Evolutionary conservation across 2,113 vertebrate genomes (phyloP).

Genomic region (Zosterops borbonicus): DNA sequence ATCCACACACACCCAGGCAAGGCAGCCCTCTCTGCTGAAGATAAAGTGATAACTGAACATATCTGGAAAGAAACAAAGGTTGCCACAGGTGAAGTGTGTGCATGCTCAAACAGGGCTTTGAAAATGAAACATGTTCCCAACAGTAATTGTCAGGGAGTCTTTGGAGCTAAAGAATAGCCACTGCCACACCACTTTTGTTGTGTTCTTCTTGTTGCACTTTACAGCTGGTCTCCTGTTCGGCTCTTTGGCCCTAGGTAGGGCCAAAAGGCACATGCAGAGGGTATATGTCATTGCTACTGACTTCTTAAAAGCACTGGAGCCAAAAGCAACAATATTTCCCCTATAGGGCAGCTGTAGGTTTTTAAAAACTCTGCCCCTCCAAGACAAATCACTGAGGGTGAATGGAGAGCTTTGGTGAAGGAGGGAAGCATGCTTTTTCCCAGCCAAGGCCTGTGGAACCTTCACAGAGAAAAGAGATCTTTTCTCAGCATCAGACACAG

Average conservation of each 20-base stretch:
- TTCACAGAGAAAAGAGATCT: background rate
- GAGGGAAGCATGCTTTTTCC: background rate
- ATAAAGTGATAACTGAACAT: background rate
- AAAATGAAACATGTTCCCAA: background rate
- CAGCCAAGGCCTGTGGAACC: background rate
- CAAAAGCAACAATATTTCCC: background rate
- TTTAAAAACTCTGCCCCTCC: background rate
- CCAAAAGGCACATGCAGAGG: background rate
- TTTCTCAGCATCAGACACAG: background rate
- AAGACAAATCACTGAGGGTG: background rate
- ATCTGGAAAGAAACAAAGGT: background rate
- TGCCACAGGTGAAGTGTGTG: background rate
- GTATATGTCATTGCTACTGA: background rate
- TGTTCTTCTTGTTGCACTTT: background rate
- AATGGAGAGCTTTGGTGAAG: background rate
- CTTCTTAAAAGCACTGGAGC: background rate
- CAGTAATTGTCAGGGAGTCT: background rate
- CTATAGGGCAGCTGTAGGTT: background rate
- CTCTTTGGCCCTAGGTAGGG: background rate
- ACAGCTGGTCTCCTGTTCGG: background rate
- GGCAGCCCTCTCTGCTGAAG: background rate
- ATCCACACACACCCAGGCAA: background rate
- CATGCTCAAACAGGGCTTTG: background rate
- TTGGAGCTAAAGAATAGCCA: background rate
- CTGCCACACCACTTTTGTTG: background rate